These are phyloP conservation scores for Heliconius ethilla DNA, from an alignment of 2,888 invertebrate genomes.

Conservation along the genomic window DNA sequence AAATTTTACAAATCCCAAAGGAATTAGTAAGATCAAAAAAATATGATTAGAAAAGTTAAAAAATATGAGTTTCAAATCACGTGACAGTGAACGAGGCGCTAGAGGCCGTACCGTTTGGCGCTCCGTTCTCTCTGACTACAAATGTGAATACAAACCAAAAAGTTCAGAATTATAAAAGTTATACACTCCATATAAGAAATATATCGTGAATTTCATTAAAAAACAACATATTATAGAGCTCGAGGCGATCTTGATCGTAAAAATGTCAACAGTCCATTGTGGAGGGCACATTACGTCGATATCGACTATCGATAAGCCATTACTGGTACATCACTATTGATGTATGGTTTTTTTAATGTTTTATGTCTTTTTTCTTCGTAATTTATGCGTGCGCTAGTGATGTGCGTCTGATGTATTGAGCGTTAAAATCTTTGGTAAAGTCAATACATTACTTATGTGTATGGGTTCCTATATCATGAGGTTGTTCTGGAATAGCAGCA, in stretches of 20 bases:
- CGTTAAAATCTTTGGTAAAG: not conserved
- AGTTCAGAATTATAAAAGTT: not conserved
- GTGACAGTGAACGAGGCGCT: too few species aligned
- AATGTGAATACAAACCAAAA: too few species aligned
- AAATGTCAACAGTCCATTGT: slow-evolving; percentile 55
- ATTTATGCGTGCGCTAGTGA: slow-evolving; percentile 31
- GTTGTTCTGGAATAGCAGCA: too few species aligned
- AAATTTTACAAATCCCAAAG: too few species aligned
- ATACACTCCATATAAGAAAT: slow-evolving; percentile 23
- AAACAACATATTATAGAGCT: slow-evolving; percentile 43
- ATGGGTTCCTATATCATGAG: not conserved
- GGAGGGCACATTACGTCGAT: slow-evolving; percentile 47
- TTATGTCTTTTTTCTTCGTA: slow-evolving; percentile 34
- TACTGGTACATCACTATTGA: slow-evolving; percentile 52
- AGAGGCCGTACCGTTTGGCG: too few species aligned
- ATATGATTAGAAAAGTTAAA: too few species aligned
- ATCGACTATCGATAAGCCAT: slow-evolving; percentile 58
- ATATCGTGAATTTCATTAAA: slow-evolving; percentile 46
- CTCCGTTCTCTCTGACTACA: too few species aligned
- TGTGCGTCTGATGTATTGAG: slow-evolving; percentile 10
- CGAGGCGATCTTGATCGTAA: slow-evolving; percentile 51
- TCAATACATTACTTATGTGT: not conserved
- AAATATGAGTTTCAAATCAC: too few species aligned
- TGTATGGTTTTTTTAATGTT: slow-evolving; percentile 45
- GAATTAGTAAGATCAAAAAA: too few species aligned